phyloP scores from a whole-genome alignment of 2,888 invertebrate species.

The Papilio protenor region DNA sequence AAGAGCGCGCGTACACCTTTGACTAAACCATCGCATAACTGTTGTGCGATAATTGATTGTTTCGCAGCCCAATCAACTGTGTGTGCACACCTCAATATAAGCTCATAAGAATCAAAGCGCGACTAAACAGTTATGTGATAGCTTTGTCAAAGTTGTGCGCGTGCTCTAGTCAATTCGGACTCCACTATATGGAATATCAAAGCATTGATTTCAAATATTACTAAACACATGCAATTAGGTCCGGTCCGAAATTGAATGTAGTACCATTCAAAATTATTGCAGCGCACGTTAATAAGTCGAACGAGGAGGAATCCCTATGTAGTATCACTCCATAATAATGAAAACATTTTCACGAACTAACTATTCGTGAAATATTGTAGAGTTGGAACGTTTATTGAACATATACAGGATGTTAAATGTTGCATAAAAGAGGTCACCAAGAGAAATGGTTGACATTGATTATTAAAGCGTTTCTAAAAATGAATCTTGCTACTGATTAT shows the following conservation, averaged over 20 bases:
- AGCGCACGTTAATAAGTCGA: conserved; percentile 3
- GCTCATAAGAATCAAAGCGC: too few species aligned
- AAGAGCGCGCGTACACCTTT: too few species aligned
- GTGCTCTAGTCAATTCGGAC: neutral
- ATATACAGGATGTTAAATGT: neutral
- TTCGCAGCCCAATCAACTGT: too few species aligned
- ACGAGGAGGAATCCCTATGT: neutral
- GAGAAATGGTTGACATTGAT: too few species aligned
- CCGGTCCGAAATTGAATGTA: conserved; percentile 6
- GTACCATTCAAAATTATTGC: conserved; percentile 9
- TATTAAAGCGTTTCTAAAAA: too few species aligned
- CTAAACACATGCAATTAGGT: neutral
- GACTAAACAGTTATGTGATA: too few species aligned
- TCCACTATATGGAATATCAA: neutral
- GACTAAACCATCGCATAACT: too few species aligned
- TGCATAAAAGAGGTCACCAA: neutral
- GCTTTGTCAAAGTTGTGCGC: too few species aligned
- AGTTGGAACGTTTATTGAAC: neutral
- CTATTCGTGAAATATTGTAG: neutral
- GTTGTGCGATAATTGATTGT: too few species aligned
- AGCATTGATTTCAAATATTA: neutral
- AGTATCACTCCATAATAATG: neutral
- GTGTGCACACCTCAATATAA: too few species aligned
- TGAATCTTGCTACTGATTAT: too few species aligned
- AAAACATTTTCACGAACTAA: conserved; percentile 1